Percentiles rank a stretch among this genome's conserved stretches.
Evolutionary conservation across 2,888 invertebrate genomes (phyloP).

Genomic region (Ypsolopha sequella): DNA sequence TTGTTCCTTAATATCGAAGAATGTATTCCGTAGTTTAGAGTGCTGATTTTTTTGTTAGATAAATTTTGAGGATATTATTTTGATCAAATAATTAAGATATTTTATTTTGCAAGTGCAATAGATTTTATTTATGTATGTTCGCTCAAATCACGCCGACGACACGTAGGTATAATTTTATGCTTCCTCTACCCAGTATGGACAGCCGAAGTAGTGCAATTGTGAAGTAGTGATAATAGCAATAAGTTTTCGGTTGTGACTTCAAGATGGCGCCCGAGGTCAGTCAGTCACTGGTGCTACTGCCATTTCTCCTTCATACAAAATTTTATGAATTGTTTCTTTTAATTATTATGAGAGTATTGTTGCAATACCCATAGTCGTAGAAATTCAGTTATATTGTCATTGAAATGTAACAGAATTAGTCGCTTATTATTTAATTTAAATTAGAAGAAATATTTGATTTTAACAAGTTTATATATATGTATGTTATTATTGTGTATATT

Average conservation of each 20-base stretch:
- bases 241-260: constrained; percentile 66
- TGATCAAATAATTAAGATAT: constrained; percentile 52
- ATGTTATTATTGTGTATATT: neutral
- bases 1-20: constrained; percentile 64
- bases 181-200: constrained; percentile 43
- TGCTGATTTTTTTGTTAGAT: constrained; percentile 65
- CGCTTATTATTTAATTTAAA: neutral
- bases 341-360: constrained; percentile 46
- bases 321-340: constrained; percentile 56
- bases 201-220: constrained; percentile 60
- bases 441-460: too few relatives aligned
- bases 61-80: constrained; percentile 60
- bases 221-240: constrained; percentile 65
- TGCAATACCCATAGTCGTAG: constrained; percentile 48
- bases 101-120: constrained; percentile 44
- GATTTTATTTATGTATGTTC: constrained; percentile 37
- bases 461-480: neutral
- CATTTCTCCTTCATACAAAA: constrained; percentile 41
- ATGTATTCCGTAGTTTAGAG: constrained; percentile 69
- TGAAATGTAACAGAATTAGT: constrained; percentile 58
- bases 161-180: constrained; percentile 36
- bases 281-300: constrained; percentile 44
- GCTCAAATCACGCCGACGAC: constrained; percentile 39
- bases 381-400: constrained; percentile 60
- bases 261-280: constrained; percentile 22